Evolutionary conservation across 2,888 invertebrate species (phyloP).

Genomic region (Pasiphila rectangulata): DNA sequence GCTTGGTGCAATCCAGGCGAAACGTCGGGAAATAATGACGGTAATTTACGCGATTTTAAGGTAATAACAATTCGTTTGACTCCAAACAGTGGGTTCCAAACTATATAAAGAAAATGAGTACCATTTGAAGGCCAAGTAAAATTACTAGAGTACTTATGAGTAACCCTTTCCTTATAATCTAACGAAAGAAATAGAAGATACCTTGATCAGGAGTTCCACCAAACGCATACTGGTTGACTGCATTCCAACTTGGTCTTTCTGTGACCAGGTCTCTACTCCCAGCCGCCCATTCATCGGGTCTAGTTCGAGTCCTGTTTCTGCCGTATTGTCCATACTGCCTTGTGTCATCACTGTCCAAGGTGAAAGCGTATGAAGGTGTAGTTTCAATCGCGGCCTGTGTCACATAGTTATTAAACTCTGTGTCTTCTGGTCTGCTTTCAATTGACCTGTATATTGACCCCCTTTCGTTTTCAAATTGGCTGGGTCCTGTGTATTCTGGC

Average conservation of each 20-base stretch:
- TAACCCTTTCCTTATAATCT: neutral
- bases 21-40: no score
- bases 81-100: no score
- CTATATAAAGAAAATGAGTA: no score
- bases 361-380: conserved; percentile 36
- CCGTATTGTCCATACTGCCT: conserved; percentile 42
- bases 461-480: conserved; percentile 14
- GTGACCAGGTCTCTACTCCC: conserved; percentile 48
- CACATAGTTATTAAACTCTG: conserved; percentile 17
- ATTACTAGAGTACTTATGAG: no score
- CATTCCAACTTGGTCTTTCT: conserved; percentile 48
- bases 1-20: no score
- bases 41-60: no score
- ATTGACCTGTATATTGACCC: conserved; percentile 6
- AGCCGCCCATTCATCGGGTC: conserved; percentile 46
- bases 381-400: conserved; percentile 21
- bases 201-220: conserved; percentile 60
- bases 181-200: conserved; percentile 29
- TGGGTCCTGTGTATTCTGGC: conserved; percentile 20
- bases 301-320: conserved; percentile 47
- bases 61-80: no score
- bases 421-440: conserved; percentile 6
- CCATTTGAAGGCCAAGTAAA: no score
- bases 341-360: conserved; percentile 42
- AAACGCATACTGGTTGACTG: conserved; percentile 39